Base-by-base conservation (phyloP, 1,140 invertebrate species). In the Polypedilum pembai region DNA sequence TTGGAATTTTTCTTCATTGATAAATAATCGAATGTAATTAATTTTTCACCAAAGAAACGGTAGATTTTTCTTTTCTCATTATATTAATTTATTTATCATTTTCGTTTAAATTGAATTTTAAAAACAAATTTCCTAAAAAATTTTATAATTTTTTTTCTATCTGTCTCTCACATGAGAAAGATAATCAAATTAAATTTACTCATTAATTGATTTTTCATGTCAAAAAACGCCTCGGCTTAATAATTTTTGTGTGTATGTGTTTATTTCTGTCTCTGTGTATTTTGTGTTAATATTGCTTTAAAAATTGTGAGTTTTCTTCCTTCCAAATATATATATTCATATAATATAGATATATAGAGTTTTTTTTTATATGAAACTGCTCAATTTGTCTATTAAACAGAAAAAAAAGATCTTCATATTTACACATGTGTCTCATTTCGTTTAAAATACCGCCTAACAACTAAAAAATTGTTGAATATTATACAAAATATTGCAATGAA, bases 321-420 rank as follows among this genome's bases (percentile, higher is more conserved):
- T 69, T 69, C 12, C 45, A 56, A 56, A 56, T 56, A 56, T 56
- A 56, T 56, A 45, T 45, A 56, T 56, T 56, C 24, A 33, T 33
- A 33, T 33, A 33, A 33, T 33, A 33, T 33, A 33, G 24, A 33
- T 33, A 33, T 33, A 33, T 33, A 15, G n/a, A 15, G 45, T 17
- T 56, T 56, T 56, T n/a, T 17, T 17, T 15, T 17, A 15, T 56
- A 56, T 56, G 65, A 69, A 69, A 69, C 65, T 69, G 65, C 65
- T 69, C 65, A 69, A 69, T 20, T 69, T 69, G 20, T 20, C 65
- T 69, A 69, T 69, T 69, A 69, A 69, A 69, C 65, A 69, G 20
- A 69, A 69, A 18, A 45, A 45, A 56, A 56, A n/a, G 12, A 56
- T 56, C 45, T 56, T 45, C 24, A 33, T 33, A 33, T 33, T 33